These are phyloP conservation scores for Petrolisthes cinctipes DNA, from an alignment of 2,888 invertebrate genomes.

Conservation along the genomic window DNA sequence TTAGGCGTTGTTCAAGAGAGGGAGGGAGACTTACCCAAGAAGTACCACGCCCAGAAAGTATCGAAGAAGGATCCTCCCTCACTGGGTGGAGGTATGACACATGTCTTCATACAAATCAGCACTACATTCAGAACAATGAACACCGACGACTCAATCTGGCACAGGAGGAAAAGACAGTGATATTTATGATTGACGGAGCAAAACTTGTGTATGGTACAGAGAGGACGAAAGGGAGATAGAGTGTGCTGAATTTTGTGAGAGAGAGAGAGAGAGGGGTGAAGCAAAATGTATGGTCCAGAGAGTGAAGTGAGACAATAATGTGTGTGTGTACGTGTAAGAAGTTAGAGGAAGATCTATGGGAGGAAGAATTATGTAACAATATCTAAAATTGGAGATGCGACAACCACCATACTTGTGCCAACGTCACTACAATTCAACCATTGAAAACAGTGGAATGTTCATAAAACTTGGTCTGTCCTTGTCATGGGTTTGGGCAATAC, in stretches of 20 bases:
- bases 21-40: constrained; percentile 28
- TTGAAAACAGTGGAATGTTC: too few relatives aligned
- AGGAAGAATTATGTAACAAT: too few relatives aligned
- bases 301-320: background rate
- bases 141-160: constrained; percentile 33
- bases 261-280: constrained; percentile 1
- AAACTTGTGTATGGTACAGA: background rate
- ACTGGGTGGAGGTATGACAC: constrained; percentile 8
- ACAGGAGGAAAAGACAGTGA: background rate
- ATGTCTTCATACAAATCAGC: constrained; percentile 35
- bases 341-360: too few relatives aligned
- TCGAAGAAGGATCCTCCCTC: background rate
- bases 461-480: too few relatives aligned
- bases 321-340: background rate
- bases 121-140: constrained; percentile 34
- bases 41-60: constrained; percentile 43
- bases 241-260: background rate
- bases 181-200: background rate
- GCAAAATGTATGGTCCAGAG: background rate
- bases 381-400: too few relatives aligned
- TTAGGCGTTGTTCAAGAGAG: background rate
- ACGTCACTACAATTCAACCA: too few relatives aligned
- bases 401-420: too few relatives aligned
- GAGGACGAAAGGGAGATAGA: too few relatives aligned
- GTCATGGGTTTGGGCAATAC: too few relatives aligned